Conservation (phyloP, 2,797 vertebrate species). For the Catamblyrhynchus diadema region DNA sequence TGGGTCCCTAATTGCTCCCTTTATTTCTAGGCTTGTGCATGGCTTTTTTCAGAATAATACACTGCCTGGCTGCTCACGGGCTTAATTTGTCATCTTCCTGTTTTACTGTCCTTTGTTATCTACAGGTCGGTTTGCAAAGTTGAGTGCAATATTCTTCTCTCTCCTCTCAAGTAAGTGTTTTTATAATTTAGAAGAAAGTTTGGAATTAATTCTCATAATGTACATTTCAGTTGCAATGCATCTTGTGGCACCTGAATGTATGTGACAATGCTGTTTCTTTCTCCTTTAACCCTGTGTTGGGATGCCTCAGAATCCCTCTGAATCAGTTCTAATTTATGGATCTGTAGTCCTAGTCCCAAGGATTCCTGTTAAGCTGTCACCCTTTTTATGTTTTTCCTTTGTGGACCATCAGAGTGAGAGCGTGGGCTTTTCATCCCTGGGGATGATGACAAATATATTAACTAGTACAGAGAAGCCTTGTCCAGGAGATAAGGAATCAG, state of each 20-base stretch:
- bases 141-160: slow-evolving; percentile 81
- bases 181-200: slow-evolving; percentile 41
- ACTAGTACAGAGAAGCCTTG: not conserved
- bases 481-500: not conserved
- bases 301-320: not conserved
- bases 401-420: not conserved
- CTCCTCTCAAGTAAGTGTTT: slow-evolving; percentile 85
- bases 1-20: not conserved
- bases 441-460: not conserved
- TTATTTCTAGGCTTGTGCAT: slow-evolving; percentile 62
- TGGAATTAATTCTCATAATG: not conserved
- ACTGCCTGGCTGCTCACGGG: slow-evolving; percentile 74
- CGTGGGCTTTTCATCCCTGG: accelerated
- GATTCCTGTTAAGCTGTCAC: not conserved
- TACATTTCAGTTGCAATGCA: not conserved
- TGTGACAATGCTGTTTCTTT: not conserved
- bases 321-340: not conserved
- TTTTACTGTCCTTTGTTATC: slow-evolving; percentile 77
- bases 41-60: slow-evolving; percentile 73
- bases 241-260: not conserved
- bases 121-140: slow-evolving; percentile 94
- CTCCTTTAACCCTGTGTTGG: not conserved
- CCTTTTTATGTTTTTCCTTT: not conserved
- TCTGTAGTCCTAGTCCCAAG: not conserved
- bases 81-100: slow-evolving; percentile 75